phyloP scores from a whole-genome alignment of 2,113 vertebrate genomes.

The Psephotus haematonotus region DNA sequence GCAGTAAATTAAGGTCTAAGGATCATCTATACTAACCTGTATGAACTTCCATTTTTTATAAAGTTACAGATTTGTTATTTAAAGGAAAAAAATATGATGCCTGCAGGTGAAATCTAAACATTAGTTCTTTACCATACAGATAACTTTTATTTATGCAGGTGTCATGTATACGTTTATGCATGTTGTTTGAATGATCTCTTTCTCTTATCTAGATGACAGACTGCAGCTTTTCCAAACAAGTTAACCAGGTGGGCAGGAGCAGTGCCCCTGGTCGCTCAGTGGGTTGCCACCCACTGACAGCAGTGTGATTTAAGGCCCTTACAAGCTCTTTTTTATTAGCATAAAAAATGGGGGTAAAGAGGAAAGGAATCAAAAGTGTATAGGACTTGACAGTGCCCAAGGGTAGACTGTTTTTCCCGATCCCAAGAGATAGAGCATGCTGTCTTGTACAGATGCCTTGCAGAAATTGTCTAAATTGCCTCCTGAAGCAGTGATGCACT shows the following conservation, averaged over 20 bases:
- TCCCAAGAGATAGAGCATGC: neutral
- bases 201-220: neutral
- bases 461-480: neutral
- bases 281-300: neutral
- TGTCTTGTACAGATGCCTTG: neutral
- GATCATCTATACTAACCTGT: neutral
- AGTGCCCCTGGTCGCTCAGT: neutral
- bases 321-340: neutral
- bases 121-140: neutral
- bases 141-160: neutral
- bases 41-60: neutral
- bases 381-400: neutral
- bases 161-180: neutral
- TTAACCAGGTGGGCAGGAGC: neutral
- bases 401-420: neutral
- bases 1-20: neutral
- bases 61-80: neutral
- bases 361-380: neutral
- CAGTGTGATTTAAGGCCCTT: neutral
- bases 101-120: neutral
- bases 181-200: neutral
- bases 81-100: neutral
- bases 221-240: neutral
- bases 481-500: neutral
- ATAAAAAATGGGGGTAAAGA: fast-evolving